Percentiles rank a stretch among this genome's conserved stretches.
phyloP scores from a whole-genome alignment of 2,113 vertebrate genomes.

The Symphodus melops region DNA sequence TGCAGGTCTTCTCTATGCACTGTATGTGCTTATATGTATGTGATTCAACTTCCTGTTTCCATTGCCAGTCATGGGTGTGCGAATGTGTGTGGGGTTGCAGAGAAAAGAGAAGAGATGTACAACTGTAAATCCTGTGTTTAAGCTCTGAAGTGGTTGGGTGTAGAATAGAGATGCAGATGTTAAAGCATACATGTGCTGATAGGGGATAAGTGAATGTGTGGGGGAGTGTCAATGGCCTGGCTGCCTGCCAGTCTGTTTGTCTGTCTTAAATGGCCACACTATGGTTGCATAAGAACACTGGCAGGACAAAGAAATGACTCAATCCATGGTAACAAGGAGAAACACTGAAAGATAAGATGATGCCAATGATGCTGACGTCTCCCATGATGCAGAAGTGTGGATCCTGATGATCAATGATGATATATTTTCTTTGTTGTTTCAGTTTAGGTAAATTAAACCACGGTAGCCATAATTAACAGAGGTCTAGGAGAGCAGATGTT shows the following conservation, averaged over 20 bases:
- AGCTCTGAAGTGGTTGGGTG: conserved; percentile 50
- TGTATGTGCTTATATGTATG: conserved; percentile 36
- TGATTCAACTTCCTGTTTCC: conserved; percentile 72
- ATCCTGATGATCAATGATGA: not conserved
- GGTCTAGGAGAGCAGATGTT: not conserved
- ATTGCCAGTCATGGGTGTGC: conserved; percentile 58
- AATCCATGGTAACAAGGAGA: conserved; percentile 35
- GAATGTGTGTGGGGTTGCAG: conserved; percentile 28
- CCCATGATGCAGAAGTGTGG: conserved; percentile 1
- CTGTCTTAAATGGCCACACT: conserved; percentile 33
- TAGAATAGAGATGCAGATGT: conserved; percentile 45
- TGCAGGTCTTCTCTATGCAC: conserved; percentile 29
- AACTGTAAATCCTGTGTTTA: conserved; percentile 67
- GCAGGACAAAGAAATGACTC: conserved; percentile 62
- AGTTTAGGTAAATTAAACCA: not conserved
- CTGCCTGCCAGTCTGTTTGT: conserved; percentile 24
- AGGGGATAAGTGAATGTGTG: conserved; percentile 19
- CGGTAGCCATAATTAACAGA: not conserved
- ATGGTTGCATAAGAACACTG: conserved; percentile 63
- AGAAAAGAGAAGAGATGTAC: conserved; percentile 22
- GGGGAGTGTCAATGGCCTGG: conserved; percentile 15
- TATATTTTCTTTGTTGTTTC: not conserved
- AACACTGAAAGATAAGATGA: conserved; percentile 17
- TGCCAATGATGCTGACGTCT: conserved; percentile 6
- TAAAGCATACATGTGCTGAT: conserved; percentile 38